Evolutionary conservation across 2,797 vertebrate genomes (phyloP).

Genomic region (Gobio occitaniae): DNA sequence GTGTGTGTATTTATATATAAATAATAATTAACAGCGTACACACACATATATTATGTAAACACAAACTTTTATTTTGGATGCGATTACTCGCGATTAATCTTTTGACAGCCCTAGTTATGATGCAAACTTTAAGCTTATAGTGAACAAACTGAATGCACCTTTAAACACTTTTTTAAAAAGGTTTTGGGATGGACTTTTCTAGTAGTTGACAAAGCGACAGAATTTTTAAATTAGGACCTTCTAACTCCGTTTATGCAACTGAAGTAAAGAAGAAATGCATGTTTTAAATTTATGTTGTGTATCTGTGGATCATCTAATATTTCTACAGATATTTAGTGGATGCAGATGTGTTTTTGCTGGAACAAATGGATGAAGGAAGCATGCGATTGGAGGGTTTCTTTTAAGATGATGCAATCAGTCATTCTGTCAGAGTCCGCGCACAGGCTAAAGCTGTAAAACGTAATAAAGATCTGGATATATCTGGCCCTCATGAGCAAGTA

Average conservation of each 20-base stretch:
- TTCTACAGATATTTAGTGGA: conserved; percentile 38
- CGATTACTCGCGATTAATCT: too few species aligned
- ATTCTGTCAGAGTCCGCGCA: conserved; percentile 9
- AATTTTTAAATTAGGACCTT: neutral
- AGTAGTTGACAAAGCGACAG: neutral
- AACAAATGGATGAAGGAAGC: conserved; percentile 19
- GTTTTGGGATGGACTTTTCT: neutral
- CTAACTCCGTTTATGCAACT: neutral
- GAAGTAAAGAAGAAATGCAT: neutral
- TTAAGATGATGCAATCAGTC: conserved; percentile 25
- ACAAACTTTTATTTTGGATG: too few species aligned
- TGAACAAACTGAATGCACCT: neutral
- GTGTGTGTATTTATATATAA: too few species aligned
- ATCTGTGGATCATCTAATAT: neutral
- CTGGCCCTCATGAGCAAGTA: conserved; percentile 24
- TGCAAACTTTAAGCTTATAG: too few species aligned
- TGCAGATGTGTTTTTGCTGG: conserved; percentile 56
- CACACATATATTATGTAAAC: too few species aligned
- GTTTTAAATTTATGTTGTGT: neutral
- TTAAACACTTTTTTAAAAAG: neutral
- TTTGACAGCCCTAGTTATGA: too few species aligned
- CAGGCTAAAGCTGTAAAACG: conserved; percentile 11
- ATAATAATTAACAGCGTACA: too few species aligned
- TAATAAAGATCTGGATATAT: conserved; percentile 44
- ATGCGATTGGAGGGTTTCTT: conserved; percentile 14